These are phyloP conservation scores for Ornithoptera alexandrae DNA, from an alignment of 2,888 invertebrate genomes.

Conservation along the genomic window DNA sequence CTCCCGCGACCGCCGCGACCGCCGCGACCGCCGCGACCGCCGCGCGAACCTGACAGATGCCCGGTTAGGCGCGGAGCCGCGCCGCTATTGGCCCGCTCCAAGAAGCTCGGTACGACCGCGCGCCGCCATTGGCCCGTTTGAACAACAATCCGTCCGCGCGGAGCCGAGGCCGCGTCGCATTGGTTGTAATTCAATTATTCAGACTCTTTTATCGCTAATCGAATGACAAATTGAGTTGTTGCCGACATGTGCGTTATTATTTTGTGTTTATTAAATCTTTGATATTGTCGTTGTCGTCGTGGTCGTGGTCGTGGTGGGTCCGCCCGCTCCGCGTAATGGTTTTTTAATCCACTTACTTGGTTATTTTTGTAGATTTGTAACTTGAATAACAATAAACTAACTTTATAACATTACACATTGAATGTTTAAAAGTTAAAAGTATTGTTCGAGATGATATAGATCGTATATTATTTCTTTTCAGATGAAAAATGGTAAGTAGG, in stretches of 20 bases:
- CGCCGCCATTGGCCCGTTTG: conserved; percentile 46
- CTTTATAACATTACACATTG: too few species aligned
- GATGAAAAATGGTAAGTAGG: too few species aligned
- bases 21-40: conserved; percentile 57
- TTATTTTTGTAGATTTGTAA: too few species aligned
- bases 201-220: conserved; percentile 61
- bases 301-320: neutral
- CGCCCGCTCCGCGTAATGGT: neutral
- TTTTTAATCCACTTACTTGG: conserved; percentile 17
- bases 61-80: conserved; percentile 54
- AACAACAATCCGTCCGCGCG: conserved; percentile 52
- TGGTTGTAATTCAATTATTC: conserved; percentile 62
- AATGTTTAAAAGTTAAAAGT: too few species aligned
- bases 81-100: conserved; percentile 47
- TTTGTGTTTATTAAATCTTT: conserved; percentile 34
- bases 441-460: too few species aligned
- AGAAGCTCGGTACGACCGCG: conserved; percentile 50
- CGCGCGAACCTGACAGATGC: conserved; percentile 72
- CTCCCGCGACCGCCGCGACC: conserved; percentile 57
- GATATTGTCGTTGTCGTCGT: conserved; percentile 7
- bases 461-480: too few species aligned
- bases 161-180: conserved; percentile 47
- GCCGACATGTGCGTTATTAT: conserved; percentile 46
- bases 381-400: too few species aligned
- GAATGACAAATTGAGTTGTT: conserved; percentile 60